A percentile compares a stretch with the other conserved stretches of the same genome.
phyloP scores from a whole-genome alignment of 2,797 vertebrate genomes.

The Tadarida brasiliensis region DNA sequence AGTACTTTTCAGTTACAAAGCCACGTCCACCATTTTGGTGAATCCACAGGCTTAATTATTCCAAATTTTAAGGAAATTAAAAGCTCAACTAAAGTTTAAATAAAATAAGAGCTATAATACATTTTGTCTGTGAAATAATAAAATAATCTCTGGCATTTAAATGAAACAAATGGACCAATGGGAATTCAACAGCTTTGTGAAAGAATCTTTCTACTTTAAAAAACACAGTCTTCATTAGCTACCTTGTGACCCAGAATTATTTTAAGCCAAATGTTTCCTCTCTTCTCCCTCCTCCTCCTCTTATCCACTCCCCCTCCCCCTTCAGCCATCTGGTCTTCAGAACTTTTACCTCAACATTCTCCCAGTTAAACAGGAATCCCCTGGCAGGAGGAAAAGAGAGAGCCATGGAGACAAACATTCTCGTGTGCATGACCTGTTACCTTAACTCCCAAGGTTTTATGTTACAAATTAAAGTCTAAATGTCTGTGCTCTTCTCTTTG shows the following conservation, averaged over 20 bases:
- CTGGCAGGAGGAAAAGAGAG: neutral
- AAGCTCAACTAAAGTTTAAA: neutral
- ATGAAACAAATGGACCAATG: neutral
- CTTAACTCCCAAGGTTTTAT: neutral
- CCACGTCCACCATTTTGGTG: neutral
- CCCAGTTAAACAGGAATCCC: neutral
- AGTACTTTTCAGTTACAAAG: conserved; percentile 17
- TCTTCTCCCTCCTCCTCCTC: neutral
- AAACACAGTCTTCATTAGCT: neutral
- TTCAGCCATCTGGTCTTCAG: neutral
- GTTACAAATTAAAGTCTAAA: neutral
- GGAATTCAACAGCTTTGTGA: conserved; percentile 18
- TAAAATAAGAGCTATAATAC: neutral
- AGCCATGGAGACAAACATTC: neutral
- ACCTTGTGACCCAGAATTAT: neutral
- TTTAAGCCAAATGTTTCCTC: neutral
- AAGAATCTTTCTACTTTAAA: conserved; percentile 54
- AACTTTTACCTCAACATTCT: conserved; percentile 26
- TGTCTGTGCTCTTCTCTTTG: neutral
- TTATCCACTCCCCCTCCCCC: too few species aligned
- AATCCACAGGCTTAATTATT: conserved; percentile 37
- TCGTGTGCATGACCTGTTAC: neutral
- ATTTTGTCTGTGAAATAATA: neutral
- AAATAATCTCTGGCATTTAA: conserved; percentile 15
- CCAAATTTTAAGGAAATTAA: conserved; percentile 42